Base-by-base conservation (phyloP, 2,797 vertebrate genomes). In the Ceryle rudis region DNA sequence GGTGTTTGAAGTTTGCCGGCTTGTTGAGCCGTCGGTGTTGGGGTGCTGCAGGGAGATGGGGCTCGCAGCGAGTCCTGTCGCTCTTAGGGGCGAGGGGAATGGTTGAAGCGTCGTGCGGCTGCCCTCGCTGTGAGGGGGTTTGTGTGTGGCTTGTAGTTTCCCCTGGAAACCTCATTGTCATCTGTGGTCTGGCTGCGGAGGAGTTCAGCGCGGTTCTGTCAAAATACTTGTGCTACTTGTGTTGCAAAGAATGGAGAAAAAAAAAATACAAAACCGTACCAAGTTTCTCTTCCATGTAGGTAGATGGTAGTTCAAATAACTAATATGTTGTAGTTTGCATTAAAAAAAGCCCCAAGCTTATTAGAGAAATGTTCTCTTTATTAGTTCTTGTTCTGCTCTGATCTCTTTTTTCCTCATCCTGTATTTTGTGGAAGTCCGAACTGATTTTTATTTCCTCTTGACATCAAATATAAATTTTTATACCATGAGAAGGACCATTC, bases 321-420 rank as follows among this genome's bases (percentile, higher is more conserved):
- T 28, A 4, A 42, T 46, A 5, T 2, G 0, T 16, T 55, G 33
- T 1, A 1, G 5, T 29, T 35, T 47, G 26, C 3, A 1, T 5
- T 73, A 2, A 22, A 39, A 67, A 67, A 61, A 20, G 4, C 3
- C 3, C 5, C 10, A 25, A 1, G 8, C 4, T 42, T 77, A 2
- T 4, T 39, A 16, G 7, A 23, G 18, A 67, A 33, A 26, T 1
- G 2, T 33, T 1, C 70, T 57, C 21, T 46, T 42, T 21, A 17
- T 20, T 49, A 7, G 21, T 17, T 78, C 74, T 65, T 57, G 20
- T 58, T 52, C 3, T 71, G 13, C 5, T 1, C 1, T 23, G 9
- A 3, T 57, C 1, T 25, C 0, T 8, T 23, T 69, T 20, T 31
- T 4, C 2, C 3, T 26, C 5, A 47, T 4, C 2, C 2, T 46